Conservation (phyloP, 2,888 invertebrate species). For the Drosophila diplacantha region DNA sequence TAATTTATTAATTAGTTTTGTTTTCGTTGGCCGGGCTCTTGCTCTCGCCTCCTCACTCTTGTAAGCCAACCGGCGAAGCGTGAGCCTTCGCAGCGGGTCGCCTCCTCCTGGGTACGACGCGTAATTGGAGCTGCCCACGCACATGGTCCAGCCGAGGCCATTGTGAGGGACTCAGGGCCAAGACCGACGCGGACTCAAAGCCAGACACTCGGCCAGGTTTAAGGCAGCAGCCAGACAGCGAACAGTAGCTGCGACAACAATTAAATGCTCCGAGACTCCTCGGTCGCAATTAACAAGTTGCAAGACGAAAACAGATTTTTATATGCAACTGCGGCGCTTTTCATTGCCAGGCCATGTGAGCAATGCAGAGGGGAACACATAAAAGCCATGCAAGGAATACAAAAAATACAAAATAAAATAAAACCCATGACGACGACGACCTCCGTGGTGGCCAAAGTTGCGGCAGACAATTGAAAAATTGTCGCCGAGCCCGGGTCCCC, state of each 20-base stretch:
- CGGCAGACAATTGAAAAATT: conserved; percentile 71
- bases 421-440: conserved; percentile 43
- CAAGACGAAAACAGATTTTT: conserved; percentile 65
- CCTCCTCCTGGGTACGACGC: conserved; percentile 28
- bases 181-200: conserved; percentile 4
- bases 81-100: conserved; percentile 49
- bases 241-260: conserved; percentile 58
- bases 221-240: conserved; percentile 34
- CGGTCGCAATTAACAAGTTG: conserved; percentile 64
- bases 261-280: conserved; percentile 50
- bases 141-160: conserved; percentile 18
- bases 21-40: conserved; percentile 33
- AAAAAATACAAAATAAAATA: conserved; percentile 13
- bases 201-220: conserved; percentile 43
- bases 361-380: conserved; percentile 47
- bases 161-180: conserved; percentile 13
- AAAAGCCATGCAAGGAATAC: neutral
- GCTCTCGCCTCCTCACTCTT: conserved; percentile 26
- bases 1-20: conserved; percentile 74
- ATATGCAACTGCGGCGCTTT: conserved; percentile 72
- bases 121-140: conserved; percentile 69
- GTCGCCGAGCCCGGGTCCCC: conserved; percentile 71
- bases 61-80: conserved; percentile 50
- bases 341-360: conserved; percentile 66
- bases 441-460: conserved; percentile 59